phyloP scores from a whole-genome alignment of 2,113 vertebrate species.

The Epinephelus lanceolatus region DNA sequence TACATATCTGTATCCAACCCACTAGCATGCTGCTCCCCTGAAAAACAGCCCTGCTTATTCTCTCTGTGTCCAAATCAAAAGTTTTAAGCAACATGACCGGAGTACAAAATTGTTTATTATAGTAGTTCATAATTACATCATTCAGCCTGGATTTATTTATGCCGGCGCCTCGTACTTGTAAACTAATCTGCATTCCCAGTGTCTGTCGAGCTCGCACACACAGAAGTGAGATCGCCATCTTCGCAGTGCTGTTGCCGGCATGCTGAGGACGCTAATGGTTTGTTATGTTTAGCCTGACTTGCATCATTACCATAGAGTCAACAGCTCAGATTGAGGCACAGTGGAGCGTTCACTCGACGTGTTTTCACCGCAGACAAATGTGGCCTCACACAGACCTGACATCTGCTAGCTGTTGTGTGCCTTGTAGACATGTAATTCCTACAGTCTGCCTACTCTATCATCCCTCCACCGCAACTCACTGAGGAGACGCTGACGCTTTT shows the following conservation, averaged over 20 bases:
- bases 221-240: conserved; percentile 62
- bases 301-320: conserved; percentile 83
- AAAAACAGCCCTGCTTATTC: not conserved
- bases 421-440: conserved; percentile 72
- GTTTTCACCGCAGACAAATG: conserved; percentile 75
- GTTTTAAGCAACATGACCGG: not conserved
- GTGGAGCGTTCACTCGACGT: conserved; percentile 69
- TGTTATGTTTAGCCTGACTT: conserved; percentile 83
- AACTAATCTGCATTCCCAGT: conserved; percentile 68
- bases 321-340: conserved; percentile 79
- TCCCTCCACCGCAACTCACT: conserved; percentile 27
- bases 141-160: conserved; percentile 46
- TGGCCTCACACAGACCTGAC: conserved; percentile 77
- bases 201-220: conserved; percentile 46
- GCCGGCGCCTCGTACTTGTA: conserved; percentile 17
- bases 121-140: conserved; percentile 19
- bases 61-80: not conserved
- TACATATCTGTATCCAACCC: not conserved
- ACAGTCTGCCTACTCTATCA: conserved; percentile 63
- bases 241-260: conserved; percentile 56
- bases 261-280: conserved; percentile 79
- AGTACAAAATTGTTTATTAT: conserved; percentile 18
- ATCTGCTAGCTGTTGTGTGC: conserved; percentile 78
- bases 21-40: not conserved
- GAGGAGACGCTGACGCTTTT: conserved; percentile 7